A percentile compares a stretch with the other conserved stretches of the same genome.
phyloP scores from a whole-genome alignment of 2,113 vertebrate species.

The Bucco capensis region DNA sequence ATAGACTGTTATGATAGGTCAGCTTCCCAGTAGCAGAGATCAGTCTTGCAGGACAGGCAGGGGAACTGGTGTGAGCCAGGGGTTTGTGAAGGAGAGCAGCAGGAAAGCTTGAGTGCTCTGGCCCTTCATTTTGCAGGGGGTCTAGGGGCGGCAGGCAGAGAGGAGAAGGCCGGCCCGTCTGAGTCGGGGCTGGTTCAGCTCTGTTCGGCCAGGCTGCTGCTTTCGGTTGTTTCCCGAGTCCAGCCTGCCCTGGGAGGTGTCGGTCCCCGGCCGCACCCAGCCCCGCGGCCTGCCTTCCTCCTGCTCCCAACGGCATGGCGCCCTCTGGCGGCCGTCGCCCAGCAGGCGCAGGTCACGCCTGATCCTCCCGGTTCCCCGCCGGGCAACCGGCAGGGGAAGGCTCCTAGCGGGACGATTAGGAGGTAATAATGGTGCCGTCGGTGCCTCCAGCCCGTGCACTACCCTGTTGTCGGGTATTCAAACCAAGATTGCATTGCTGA shows the following conservation, averaged over 20 bases:
- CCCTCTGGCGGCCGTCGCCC: background rate
- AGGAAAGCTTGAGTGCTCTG: background rate
- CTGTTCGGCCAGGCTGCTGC: background rate
- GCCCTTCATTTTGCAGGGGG: background rate
- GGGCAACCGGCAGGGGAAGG: background rate
- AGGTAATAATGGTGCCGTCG: background rate
- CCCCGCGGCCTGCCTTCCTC: background rate
- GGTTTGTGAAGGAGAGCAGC: accelerated
- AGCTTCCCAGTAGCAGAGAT: background rate
- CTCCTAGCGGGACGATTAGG: too few relatives aligned
- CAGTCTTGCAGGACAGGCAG: too few relatives aligned
- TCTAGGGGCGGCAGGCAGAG: accelerated
- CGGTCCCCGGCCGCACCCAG: too few relatives aligned
- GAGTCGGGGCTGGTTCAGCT: too few relatives aligned
- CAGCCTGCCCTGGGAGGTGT: accelerated
- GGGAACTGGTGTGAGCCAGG: too few relatives aligned
- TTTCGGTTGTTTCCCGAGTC: background rate
- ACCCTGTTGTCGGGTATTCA: accelerated
- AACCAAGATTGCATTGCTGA: background rate
- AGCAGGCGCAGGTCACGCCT: too few relatives aligned
- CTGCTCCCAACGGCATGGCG: too few relatives aligned
- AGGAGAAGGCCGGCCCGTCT: accelerated
- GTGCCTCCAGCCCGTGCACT: background rate
- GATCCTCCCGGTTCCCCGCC: too few relatives aligned
- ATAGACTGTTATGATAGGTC: background rate